Conservation (phyloP, 2,797 vertebrate genomes). For the Triplophysa bombifrons region DNA sequence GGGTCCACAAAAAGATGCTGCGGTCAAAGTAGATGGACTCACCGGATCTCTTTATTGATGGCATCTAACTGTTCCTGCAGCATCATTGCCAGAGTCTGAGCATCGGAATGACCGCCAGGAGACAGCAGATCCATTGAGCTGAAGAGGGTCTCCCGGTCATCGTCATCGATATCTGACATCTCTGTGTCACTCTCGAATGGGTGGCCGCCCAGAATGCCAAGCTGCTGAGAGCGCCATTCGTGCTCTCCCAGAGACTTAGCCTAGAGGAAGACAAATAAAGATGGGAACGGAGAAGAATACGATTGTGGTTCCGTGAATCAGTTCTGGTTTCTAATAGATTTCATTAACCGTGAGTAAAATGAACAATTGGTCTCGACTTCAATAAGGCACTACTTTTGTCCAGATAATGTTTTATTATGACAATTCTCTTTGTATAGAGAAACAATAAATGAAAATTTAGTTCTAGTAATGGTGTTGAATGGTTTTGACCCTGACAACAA, state of each 20-base stretch:
- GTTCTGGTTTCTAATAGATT: not conserved
- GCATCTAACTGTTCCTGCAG: conserved; percentile 98
- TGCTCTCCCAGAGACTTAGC: conserved; percentile 96
- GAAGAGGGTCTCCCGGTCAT: conserved; percentile 95
- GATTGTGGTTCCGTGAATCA: no score
- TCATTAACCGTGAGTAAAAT: not conserved
- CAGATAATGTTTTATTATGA: not conserved
- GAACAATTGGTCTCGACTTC: not conserved
- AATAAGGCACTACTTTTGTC: not conserved
- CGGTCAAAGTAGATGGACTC: conserved; percentile 22
- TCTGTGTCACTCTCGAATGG: conserved; percentile 97
- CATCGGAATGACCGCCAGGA: conserved; percentile 94
- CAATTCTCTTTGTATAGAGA: not conserved
- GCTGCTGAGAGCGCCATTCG: conserved; percentile 94
- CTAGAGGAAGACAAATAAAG: conserved; percentile 65
- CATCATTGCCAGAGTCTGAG: conserved; percentile 99
- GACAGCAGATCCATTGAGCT: conserved; percentile 98
- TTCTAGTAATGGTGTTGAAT: not conserved
- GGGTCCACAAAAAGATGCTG: not conserved
- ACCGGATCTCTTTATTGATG: conserved; percentile 99
- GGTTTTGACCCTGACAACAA: not conserved
- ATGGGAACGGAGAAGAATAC: no score
- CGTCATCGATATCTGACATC: conserved; percentile 98
- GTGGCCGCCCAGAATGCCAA: conserved; percentile 88
- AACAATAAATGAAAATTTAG: no score